Percentiles rank a stretch among this genome's conserved stretches.
Evolutionary conservation across 1,140 invertebrate species (phyloP).

Genomic region (Nasonia vitripennis): DNA sequence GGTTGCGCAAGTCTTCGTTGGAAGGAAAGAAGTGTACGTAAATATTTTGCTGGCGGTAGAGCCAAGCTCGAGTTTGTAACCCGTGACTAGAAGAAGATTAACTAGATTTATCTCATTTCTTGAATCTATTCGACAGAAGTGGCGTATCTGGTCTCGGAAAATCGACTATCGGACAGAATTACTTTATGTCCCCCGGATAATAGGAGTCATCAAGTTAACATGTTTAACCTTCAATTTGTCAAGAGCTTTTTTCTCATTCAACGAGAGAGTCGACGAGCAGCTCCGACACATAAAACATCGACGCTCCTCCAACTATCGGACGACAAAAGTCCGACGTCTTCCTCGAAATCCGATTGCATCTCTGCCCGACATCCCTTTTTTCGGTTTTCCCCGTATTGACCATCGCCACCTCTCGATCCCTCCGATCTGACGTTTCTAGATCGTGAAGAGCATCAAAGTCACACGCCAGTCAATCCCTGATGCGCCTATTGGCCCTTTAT

Average conservation of each 20-base stretch:
- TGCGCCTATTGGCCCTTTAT: background rate
- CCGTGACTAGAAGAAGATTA: no score
- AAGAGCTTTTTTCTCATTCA: background rate
- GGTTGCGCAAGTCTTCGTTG: no score
- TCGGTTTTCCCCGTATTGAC: background rate
- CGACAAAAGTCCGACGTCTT: background rate
- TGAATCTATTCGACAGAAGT: no score
- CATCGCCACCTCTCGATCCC: background rate
- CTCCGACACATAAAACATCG: background rate
- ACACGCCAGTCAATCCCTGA: background rate
- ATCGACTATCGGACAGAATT: no score
- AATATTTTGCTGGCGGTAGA: no score
- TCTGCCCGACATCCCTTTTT: background rate
- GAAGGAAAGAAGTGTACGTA: no score
- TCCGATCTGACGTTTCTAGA: background rate
- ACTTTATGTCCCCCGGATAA: no score
- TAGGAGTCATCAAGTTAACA: background rate
- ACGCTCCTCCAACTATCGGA: background rate
- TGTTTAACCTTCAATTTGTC: slow-evolving; percentile 15
- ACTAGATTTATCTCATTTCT: no score
- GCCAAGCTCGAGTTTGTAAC: no score
- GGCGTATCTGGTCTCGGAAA: no score
- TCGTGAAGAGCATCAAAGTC: slow-evolving; percentile 3
- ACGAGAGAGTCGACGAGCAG: background rate
- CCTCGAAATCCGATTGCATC: background rate